Evolutionary conservation across 2,113 vertebrate species (phyloP).

Genomic region (Picathartes gymnocephalus): DNA sequence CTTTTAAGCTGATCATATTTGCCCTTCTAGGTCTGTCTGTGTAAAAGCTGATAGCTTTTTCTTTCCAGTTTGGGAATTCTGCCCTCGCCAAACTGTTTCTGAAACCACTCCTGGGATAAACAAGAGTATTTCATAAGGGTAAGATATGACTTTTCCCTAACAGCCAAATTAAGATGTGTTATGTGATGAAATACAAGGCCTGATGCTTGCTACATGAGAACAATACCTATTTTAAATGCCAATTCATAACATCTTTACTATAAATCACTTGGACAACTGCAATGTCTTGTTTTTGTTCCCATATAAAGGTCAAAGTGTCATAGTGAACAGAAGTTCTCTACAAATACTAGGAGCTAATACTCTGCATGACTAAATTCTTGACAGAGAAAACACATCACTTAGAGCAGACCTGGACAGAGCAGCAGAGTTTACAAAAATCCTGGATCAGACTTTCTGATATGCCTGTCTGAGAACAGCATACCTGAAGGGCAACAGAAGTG

Average conservation of each 20-base stretch:
- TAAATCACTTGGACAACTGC: neutral
- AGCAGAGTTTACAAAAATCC: neutral
- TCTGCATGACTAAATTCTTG: neutral
- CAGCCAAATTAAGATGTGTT: neutral
- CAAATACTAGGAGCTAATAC: neutral
- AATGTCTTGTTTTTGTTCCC: neutral
- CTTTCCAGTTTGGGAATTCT: neutral
- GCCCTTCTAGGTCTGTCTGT: neutral
- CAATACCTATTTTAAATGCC: neutral
- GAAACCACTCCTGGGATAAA: neutral
- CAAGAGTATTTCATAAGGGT: neutral
- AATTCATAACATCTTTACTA: neutral
- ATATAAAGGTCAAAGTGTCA: neutral
- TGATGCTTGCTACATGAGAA: neutral
- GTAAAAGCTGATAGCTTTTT: neutral
- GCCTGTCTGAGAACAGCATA: neutral
- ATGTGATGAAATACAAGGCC: neutral
- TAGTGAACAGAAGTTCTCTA: neutral
- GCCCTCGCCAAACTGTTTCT: neutral
- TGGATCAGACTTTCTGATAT: neutral
- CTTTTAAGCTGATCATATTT: neutral
- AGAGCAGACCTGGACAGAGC: neutral
- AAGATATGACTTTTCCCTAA: neutral
- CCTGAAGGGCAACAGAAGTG: neutral
- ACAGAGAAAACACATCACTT: neutral